Base-by-base conservation (phyloP, 2,113 vertebrate genomes). In the Chunga burmeisteri region DNA sequence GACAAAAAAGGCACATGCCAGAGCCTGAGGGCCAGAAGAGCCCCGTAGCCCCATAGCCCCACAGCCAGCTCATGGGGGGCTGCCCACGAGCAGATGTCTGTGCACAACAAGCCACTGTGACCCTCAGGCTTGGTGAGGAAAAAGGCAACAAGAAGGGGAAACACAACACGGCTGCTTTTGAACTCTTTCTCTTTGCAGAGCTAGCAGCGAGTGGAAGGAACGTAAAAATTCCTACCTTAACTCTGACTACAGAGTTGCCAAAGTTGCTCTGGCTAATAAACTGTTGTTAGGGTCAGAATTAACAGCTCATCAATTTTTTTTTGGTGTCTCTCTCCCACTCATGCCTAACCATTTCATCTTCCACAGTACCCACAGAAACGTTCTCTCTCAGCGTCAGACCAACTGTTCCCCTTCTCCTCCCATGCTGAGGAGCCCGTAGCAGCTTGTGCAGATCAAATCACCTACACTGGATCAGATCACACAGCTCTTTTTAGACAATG, bases 381-480 rank as follows among this genome's bases (percentile, higher is more conserved):
- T 67, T 88, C 91, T 46, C 20, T 72, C 7, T 50, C 15, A 15
- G 3, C 16, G 7, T 62, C 22, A 74, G 13, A 47, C 25, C 29
- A 20, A 19, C 2, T 22, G 7, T 40, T 17, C 5, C 20, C 16
- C 27, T 49, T 78, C 21, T 65, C 16, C 26, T 38, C 3, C 0
- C 14, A 9, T 22, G 26, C 16, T 81, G 42, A 47, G 50, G 3
- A 84, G 12, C 21, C 30, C 23, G 5, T 4, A 73, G 40, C 3
- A 67, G 16, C 53, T 47, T 3, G 7, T 25, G 6, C 22, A 44
- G 38, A 40, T 36, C 36, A 74, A 32, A 70, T 16, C 32, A 46
- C 62, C 47, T 34, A 17, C 18, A 16, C 23, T 71, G 46, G 16
- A n/a, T 81, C 49, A 61, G 16, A 67, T 38, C 55, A 30, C 23